Base-by-base conservation (phyloP, 2,113 vertebrate species). In the Bubo bubo region DNA sequence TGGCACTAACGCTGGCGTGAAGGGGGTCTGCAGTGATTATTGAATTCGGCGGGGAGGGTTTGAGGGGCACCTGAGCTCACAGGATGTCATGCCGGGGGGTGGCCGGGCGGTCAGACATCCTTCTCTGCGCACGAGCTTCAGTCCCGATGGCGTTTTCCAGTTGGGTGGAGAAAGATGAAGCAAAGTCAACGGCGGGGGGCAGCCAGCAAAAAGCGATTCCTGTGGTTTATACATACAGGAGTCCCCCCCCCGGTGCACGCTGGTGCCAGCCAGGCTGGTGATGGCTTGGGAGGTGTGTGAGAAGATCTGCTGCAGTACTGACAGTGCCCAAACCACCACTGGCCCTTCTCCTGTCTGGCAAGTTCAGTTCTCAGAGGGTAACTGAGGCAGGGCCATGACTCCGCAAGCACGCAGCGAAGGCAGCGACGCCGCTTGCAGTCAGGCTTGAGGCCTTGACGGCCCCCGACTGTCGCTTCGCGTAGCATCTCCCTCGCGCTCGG, bases 21-120 rank as follows among this genome's bases (percentile, higher is more conserved):
- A 39, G 27, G 13, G 17, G 74, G 10, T 21, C 58, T 45, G 52
- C 0, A 1, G 5, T 2, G 7, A 16, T 37, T 18, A 5, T 4
- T 6, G 87, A 75, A 7, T 0, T 19, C 10, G 76, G 24, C 28
- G 37, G 43, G 24, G 34, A 3, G 47, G 1, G 35, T 12, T 10
- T 18, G 37, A 9, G 1, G 19, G 80, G n/a, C 3, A 23, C 35
- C 92, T 62, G 81, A 55, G 47, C 80, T 6, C 2, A 0, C 21
- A 5, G 86, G 59, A 28, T 12, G 72, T 27, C 79, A 35, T 35
- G 79, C 84, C 49, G 4, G 43, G 76, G 66, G 85, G 39, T 8
- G 60, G 62, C n/a, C 1, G 3, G 56, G 58, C 0, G 17, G 16
- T 43, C 87, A 70, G 43, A 55, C 7, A 14, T 14, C 37, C 34